Evolutionary conservation across 2,888 invertebrate species (phyloP).

Genomic region (Chloroclysta siterata): DNA sequence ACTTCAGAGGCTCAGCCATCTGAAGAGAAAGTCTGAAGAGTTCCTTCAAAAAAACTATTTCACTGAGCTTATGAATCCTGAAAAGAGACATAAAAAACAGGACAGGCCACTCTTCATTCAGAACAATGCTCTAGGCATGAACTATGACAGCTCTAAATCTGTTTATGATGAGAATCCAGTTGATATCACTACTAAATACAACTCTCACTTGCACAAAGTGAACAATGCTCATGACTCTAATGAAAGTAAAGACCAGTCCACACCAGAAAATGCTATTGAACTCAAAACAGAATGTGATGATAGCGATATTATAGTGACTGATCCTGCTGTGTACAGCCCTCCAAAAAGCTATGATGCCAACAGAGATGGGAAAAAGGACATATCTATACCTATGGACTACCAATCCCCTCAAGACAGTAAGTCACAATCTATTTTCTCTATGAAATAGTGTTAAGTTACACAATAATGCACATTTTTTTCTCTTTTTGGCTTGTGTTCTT

Average conservation of each 20-base stretch:
- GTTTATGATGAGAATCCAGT: constrained; percentile 70
- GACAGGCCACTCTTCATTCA: constrained; percentile 66
- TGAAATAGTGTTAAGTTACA: constrained; percentile 4
- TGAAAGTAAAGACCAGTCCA: constrained; percentile 61
- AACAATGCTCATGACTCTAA: constrained; percentile 55
- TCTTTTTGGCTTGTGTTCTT: background rate
- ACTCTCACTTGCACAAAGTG: constrained; percentile 57
- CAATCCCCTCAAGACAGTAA: constrained; percentile 80
- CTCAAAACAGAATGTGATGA: constrained; percentile 80
- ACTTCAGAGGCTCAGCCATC: constrained; percentile 72
- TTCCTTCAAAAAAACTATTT: constrained; percentile 76
- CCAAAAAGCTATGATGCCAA: constrained; percentile 67
- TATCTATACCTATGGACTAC: constrained; percentile 66
- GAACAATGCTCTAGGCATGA: constrained; percentile 54
- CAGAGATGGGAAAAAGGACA: constrained; percentile 68
- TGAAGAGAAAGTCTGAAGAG: constrained; percentile 81
- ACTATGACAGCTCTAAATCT: constrained; percentile 67
- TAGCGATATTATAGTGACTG: constrained; percentile 75
- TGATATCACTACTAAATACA: constrained; percentile 65
- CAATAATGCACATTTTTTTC: constrained; percentile 5
- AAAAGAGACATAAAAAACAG: constrained; percentile 74
- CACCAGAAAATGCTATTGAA: constrained; percentile 61
- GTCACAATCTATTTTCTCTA: constrained; percentile 47
- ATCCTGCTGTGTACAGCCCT: constrained; percentile 73
- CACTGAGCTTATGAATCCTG: constrained; percentile 65